Evolutionary conservation across 2,797 vertebrate genomes (phyloP).

Genomic region (Alectoris magna): DNA sequence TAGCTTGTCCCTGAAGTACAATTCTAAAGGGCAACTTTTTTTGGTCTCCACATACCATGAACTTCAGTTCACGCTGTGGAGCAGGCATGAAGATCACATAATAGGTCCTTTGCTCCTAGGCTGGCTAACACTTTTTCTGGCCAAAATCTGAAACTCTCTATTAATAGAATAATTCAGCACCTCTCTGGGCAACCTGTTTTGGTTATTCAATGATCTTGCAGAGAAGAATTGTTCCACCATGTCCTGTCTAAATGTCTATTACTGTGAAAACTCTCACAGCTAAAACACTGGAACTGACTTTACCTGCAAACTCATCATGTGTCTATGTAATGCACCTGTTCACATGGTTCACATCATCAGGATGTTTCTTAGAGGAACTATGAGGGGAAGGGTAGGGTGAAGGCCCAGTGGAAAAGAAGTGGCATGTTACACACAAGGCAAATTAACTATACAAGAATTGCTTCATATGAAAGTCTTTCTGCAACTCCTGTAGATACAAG

Average conservation of each 20-base stretch:
- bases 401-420: background rate
- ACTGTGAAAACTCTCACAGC: background rate
- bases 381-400: background rate
- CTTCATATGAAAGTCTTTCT: background rate
- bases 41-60: background rate
- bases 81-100: background rate
- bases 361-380: background rate
- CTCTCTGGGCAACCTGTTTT: background rate
- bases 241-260: background rate
- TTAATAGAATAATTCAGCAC: background rate
- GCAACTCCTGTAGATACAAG: background rate
- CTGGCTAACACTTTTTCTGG: background rate
- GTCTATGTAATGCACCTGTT: background rate
- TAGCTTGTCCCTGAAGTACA: background rate
- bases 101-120: background rate
- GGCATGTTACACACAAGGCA: background rate
- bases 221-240: background rate
- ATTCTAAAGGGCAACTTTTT: background rate
- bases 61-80: fast-evolving
- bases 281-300: background rate
- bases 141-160: background rate
- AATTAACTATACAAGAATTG: background rate
- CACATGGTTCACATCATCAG: background rate
- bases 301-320: background rate
- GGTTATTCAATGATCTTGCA: background rate